Percentiles rank a stretch among this genome's conserved stretches.
Conservation (phyloP, 2,888 invertebrate species). For the Achlya flavicornis region DNA sequence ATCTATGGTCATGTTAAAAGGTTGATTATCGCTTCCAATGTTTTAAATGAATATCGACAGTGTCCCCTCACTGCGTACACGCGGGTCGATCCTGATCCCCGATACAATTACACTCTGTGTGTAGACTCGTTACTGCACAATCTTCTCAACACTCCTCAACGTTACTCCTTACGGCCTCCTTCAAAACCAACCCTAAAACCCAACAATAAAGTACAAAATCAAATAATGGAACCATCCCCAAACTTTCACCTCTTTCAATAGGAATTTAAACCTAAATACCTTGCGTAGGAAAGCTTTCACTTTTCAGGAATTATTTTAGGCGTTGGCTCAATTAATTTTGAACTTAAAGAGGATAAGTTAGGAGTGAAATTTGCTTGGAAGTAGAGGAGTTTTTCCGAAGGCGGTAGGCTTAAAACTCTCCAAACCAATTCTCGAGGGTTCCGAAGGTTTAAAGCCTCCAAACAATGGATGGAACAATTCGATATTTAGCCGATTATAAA, state of each 20-base stretch:
- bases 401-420: slow-evolving; percentile 80
- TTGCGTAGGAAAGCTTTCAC: slow-evolving; percentile 82
- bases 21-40: slow-evolving; percentile 41
- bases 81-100: slow-evolving; percentile 75
- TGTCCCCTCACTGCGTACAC: slow-evolving; percentile 52
- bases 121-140: slow-evolving; percentile 79
- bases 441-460: slow-evolving; percentile 70
- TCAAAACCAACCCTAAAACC: slow-evolving; percentile 48
- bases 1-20: slow-evolving; percentile 30
- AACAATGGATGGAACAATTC: slow-evolving; percentile 82
- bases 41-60: slow-evolving; percentile 41
- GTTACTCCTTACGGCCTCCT: slow-evolving; percentile 27
- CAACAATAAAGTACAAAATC: slow-evolving; percentile 47
- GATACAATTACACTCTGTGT: slow-evolving; percentile 81
- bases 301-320: slow-evolving; percentile 80
- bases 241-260: slow-evolving; percentile 84
- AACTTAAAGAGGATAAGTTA: slow-evolving; percentile 47
- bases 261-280: slow-evolving; percentile 83
- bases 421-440: slow-evolving; percentile 77
- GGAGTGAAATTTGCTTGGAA: slow-evolving; percentile 45
- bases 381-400: slow-evolving; percentile 65
- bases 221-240: slow-evolving; percentile 48
- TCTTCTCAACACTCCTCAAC: slow-evolving; percentile 71
- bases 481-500: slow-evolving; percentile 83
- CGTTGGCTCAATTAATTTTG: slow-evolving; percentile 41